Conservation (phyloP, 2,888 invertebrate species). For the Metacarcinus magister region DNA sequence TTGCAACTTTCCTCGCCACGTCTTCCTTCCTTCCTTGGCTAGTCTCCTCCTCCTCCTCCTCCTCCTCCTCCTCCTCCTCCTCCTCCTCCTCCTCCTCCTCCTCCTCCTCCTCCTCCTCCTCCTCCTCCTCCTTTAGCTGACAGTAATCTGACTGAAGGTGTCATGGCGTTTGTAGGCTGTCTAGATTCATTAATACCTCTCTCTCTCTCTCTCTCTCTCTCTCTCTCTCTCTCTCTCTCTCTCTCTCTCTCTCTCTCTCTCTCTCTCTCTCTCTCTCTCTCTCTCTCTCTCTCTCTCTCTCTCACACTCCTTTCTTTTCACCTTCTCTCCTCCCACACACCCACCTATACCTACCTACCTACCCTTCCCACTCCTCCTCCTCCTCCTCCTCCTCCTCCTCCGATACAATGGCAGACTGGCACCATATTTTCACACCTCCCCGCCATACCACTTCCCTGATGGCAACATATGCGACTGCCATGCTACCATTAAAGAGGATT, state of each 20-base stretch:
- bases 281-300: background rate
- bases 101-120: background rate
- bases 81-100: background rate
- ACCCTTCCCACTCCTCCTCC: background rate
- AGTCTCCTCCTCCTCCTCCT: background rate
- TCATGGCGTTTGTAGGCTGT: conserved; percentile 52
- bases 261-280: background rate
- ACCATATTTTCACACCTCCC: conserved; percentile 6
- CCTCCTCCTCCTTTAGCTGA: conserved; percentile 27
- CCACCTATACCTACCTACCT: background rate
- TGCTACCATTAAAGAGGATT: background rate
- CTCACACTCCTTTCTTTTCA: background rate
- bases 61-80: conserved; percentile 51
- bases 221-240: background rate
- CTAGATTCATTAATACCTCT: conserved; percentile 65
- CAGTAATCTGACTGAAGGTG: conserved; percentile 68
- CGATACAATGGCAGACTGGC: background rate
- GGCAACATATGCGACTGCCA: background rate
- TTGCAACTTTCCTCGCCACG: background rate
- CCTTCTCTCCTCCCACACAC: background rate
- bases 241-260: background rate
- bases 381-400: background rate
- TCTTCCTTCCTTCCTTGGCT: background rate
- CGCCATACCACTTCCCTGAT: background rate
- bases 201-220: conserved; percentile 60